Evolutionary conservation across 2,113 vertebrate genomes (phyloP).

Genomic region (Periophthalmodon schlosseri): DNA sequence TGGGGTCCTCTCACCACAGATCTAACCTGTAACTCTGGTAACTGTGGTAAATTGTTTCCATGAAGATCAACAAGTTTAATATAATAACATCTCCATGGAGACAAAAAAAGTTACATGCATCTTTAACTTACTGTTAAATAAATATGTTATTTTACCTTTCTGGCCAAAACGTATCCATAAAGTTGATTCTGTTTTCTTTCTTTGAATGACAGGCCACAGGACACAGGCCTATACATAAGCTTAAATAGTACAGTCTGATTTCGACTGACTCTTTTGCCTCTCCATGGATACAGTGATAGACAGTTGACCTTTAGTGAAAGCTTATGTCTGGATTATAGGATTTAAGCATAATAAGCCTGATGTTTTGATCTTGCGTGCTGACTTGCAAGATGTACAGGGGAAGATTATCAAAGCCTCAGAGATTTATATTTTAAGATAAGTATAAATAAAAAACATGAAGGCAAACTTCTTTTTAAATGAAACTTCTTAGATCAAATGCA

Average conservation of each 20-base stretch:
- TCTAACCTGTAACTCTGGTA: no score
- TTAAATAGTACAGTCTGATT: neutral
- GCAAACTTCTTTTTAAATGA: neutral
- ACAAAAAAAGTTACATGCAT: no score
- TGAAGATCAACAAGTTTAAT: no score
- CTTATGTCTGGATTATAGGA: constrained; percentile 5
- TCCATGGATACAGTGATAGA: constrained; percentile 12
- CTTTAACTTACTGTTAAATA: no score
- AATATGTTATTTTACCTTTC: no score
- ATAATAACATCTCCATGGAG: no score
- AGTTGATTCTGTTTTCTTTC: neutral
- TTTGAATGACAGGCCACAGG: neutral
- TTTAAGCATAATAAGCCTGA: neutral
- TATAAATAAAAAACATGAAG: neutral
- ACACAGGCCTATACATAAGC: no score
- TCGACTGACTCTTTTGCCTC: neutral
- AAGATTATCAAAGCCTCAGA: neutral
- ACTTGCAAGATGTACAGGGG: neutral
- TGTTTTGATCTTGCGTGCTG: neutral
- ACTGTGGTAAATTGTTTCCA: no score
- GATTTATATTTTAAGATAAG: neutral
- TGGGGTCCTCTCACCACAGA: no score
- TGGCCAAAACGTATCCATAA: neutral
- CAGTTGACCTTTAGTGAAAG: constrained; percentile 29
- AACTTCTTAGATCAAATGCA: neutral